These are phyloP conservation scores for Cerceris ruficornis DNA, from an alignment of 2,888 invertebrate species.

Conservation along the genomic window DNA sequence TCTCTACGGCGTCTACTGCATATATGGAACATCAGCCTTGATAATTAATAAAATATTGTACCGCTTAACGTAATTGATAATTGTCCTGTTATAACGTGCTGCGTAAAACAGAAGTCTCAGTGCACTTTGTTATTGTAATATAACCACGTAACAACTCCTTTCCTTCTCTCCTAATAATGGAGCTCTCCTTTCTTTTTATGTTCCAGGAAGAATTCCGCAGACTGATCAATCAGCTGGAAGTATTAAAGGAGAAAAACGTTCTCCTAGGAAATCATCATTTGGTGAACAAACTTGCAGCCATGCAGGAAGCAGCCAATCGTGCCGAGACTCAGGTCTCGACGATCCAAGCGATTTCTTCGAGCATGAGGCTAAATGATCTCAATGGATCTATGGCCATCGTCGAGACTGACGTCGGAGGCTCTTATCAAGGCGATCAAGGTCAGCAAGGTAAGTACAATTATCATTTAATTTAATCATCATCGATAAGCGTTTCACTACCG, in stretches of 20 bases:
- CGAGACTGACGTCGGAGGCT: slow-evolving; percentile 62
- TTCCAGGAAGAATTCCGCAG: slow-evolving; percentile 91
- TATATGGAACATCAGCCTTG: no score
- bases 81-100: background rate
- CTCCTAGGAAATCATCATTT: slow-evolving; percentile 89
- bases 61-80: no score
- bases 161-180: no score
- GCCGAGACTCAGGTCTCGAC: slow-evolving; percentile 84
- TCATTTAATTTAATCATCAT: no score
- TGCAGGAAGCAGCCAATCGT: slow-evolving; percentile 90
- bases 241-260: slow-evolving; percentile 90
- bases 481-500: background rate
- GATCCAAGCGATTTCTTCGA: slow-evolving; percentile 75
- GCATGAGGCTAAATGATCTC: slow-evolving; percentile 76
- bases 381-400: slow-evolving; percentile 74
- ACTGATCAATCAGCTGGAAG: slow-evolving; percentile 90
- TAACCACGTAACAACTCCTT: background rate
- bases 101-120: background rate
- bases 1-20: no score
- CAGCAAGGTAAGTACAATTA: slow-evolving; percentile 9
- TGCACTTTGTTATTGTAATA: no score
- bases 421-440: slow-evolving; percentile 60
- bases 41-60: no score
- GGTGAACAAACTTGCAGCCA: slow-evolving; percentile 89
- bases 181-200: background rate